Percentiles rank a stretch among this genome's conserved stretches.
phyloP scores from a whole-genome alignment of 37 sponge, comb jelly and placozoan species.

The Spongia lamella region DNA sequence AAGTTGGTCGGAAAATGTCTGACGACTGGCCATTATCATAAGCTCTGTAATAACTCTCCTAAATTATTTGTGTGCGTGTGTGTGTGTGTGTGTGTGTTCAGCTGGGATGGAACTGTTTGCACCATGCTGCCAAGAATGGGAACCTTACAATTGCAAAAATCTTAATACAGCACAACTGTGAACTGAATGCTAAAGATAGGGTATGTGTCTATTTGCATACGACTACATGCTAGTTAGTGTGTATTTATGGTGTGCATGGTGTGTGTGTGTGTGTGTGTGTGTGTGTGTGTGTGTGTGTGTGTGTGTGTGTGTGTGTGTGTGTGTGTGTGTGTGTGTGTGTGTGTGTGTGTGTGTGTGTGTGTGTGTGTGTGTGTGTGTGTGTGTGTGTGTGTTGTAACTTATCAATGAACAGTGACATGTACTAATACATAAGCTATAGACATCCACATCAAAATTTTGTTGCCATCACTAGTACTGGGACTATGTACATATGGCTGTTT shows the following conservation, averaged over 20 bases:
- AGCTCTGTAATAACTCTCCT: conserved; percentile 1
- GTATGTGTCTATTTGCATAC: not conserved
- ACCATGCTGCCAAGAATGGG: conserved; percentile 70
- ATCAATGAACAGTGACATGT: too few relatives aligned
- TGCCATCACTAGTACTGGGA: too few relatives aligned
- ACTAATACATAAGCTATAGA: too few relatives aligned
- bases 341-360: not conserved
- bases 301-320: conserved; percentile 6
- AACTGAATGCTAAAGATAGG: conserved; percentile 27
- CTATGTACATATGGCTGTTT: too few relatives aligned
- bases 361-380: conserved; percentile 13
- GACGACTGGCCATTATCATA: not conserved
- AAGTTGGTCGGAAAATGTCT: not conserved
- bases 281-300: conserved; percentile 6
- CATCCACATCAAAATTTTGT: too few relatives aligned
- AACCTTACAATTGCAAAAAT: conserved; percentile 49
- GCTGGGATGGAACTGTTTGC: conserved; percentile 70
- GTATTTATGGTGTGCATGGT: not conserved
- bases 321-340: conserved; percentile 12
- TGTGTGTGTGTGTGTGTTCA: too few relatives aligned
- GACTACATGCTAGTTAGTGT: not conserved
- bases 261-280: conserved; percentile 8
- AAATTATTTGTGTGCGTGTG: too few relatives aligned
- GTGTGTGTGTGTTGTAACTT: not conserved
- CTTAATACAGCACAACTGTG: conserved; percentile 21